Evolutionary conservation across 2,113 vertebrate species (phyloP).

Genomic region (Progne subis): DNA sequence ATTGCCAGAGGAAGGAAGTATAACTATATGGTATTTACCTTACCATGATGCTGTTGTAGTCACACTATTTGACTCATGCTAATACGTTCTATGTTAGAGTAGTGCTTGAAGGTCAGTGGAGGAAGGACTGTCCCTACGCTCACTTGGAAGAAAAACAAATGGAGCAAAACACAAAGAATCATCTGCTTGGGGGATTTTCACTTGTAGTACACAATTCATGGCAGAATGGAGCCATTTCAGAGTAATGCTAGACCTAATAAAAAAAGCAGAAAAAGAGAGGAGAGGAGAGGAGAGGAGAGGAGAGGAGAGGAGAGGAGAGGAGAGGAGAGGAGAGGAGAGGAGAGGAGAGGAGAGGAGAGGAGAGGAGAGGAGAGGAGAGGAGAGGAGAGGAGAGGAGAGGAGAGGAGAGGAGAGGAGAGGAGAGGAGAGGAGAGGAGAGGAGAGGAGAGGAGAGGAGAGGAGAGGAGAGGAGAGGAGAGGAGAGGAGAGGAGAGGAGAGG

Average conservation of each 20-base stretch:
- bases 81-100: not conserved
- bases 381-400: too few relatives aligned
- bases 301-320: too few relatives aligned
- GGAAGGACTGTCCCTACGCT: not conserved
- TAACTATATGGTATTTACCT: slow-evolving; percentile 24
- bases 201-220: not conserved
- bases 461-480: too few relatives aligned
- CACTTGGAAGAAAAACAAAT: not conserved
- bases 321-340: too few relatives aligned
- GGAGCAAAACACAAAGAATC: not conserved
- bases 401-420: too few relatives aligned
- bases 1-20: not conserved
- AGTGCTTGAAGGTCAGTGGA: not conserved
- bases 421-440: too few relatives aligned
- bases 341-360: too few relatives aligned
- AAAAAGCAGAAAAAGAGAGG: not conserved
- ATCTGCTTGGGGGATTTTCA: not conserved
- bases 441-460: too few relatives aligned
- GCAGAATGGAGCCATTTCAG: not conserved
- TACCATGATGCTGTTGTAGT: not conserved
- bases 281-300: too few relatives aligned
- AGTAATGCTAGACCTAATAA: not conserved
- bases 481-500: too few relatives aligned
- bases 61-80: not conserved
- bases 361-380: too few relatives aligned